Evolutionary conservation across 2,888 invertebrate genomes (phyloP).

Genomic region (Mactromeris polynyma): DNA sequence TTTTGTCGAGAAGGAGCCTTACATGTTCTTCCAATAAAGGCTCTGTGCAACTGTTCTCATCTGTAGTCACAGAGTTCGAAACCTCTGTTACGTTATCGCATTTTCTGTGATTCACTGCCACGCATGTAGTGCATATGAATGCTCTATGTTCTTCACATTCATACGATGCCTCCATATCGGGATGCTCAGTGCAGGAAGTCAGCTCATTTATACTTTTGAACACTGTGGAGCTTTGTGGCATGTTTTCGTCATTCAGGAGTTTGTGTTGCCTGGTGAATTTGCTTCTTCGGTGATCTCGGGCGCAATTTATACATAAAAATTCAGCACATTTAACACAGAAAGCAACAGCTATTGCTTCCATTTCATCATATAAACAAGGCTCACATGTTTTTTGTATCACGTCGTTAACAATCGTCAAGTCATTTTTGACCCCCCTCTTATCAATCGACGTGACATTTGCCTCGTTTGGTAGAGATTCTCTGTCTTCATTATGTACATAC

Average conservation of each 20-base stretch:
- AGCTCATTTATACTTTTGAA: conserved; percentile 15
- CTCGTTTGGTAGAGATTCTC: neutral
- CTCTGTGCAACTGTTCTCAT: neutral
- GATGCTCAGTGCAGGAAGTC: conserved; percentile 19
- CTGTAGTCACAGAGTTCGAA: neutral
- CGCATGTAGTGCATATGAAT: conserved; percentile 32
- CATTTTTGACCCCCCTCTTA: too few species aligned
- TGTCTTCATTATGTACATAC: neutral
- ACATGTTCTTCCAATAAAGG: neutral
- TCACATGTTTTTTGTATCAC: too few species aligned
- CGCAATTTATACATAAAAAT: conserved; percentile 39
- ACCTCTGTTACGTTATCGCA: conserved; percentile 26
- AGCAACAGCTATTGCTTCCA: conserved; percentile 11
- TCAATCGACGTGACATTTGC: neutral
- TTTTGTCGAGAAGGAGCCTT: neutral
- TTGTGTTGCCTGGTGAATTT: conserved; percentile 46
- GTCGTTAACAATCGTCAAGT: too few species aligned
- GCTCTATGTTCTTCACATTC: conserved; percentile 5
- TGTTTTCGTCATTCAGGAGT: conserved; percentile 17
- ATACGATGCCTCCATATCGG: conserved; percentile 20
- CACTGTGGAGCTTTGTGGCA: conserved; percentile 21
- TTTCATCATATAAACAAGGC: conserved; percentile 42
- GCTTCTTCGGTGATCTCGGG: conserved; percentile 40
- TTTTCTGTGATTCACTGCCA: conserved; percentile 33
- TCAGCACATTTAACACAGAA: conserved; percentile 47